These are phyloP conservation scores for Myotis daubentonii DNA, from an alignment of 2,797 vertebrate genomes.

Conservation along the genomic window DNA sequence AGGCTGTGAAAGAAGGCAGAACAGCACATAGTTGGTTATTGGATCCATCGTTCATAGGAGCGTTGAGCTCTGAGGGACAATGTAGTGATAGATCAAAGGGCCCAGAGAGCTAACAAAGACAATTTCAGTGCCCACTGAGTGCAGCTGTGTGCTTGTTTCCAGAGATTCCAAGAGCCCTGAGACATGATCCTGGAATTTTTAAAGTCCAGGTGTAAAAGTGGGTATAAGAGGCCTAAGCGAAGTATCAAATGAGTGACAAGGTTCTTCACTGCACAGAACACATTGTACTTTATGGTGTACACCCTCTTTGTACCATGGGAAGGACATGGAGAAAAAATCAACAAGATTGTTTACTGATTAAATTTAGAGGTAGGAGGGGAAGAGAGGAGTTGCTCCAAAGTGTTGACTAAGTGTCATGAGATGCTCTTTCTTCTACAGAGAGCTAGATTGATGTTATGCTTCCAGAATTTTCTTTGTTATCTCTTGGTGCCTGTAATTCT, in stretches of 20 bases:
- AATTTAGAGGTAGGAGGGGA: neutral
- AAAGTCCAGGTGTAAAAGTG: neutral
- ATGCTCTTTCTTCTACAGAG: neutral
- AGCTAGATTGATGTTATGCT: neutral
- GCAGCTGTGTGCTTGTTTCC: neutral
- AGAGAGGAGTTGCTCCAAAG: neutral
- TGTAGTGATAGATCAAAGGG: neutral
- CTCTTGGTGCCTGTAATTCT: neutral
- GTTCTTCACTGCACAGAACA: neutral
- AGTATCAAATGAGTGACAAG: neutral
- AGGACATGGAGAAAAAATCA: neutral
- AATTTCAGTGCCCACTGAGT: neutral
- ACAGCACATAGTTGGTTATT: neutral
- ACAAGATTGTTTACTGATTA: neutral
- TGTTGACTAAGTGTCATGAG: neutral
- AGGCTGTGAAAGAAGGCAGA: neutral
- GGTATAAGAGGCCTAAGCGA: neutral
- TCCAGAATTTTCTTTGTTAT: neutral
- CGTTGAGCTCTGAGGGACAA: neutral
- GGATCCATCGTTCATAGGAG: neutral
- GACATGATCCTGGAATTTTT: neutral
- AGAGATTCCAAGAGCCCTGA: neutral
- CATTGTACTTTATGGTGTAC: neutral
- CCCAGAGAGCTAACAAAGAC: neutral
- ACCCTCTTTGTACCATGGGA: neutral